A percentile compares a stretch with the other conserved stretches of the same genome.
Conservation (phyloP, 2,797 vertebrate genomes). For the Eospalax fontanierii region DNA sequence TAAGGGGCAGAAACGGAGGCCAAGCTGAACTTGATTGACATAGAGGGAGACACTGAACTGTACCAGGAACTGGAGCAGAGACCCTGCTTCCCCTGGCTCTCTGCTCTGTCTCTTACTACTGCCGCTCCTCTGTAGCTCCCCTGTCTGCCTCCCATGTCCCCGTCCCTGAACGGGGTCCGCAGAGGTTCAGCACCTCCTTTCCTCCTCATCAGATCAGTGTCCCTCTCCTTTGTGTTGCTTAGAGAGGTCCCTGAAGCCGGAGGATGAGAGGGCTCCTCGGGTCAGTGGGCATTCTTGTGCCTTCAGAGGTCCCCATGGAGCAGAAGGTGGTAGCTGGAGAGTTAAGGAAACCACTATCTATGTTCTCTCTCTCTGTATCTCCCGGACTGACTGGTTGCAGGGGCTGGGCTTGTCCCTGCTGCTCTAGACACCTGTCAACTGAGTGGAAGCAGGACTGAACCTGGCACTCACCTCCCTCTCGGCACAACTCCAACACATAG, state of each 20-base stretch:
- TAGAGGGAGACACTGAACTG: background rate
- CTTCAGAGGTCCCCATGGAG: background rate
- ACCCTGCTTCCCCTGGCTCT: no score
- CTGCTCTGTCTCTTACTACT: background rate
- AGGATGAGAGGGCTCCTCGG: background rate
- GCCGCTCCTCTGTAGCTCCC: background rate
- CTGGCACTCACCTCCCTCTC: constrained; percentile 94
- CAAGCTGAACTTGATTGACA: background rate
- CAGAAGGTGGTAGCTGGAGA: no score
- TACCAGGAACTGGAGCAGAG: background rate
- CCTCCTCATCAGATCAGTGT: background rate
- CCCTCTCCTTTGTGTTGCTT: background rate
- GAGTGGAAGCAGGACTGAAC: rapidly evolving
- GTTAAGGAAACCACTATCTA: rapidly evolving
- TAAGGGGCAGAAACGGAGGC: background rate
- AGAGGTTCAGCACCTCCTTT: background rate
- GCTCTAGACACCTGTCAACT: background rate
- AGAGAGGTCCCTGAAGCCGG: background rate
- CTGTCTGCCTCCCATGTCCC: background rate
- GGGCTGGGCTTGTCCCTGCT: background rate
- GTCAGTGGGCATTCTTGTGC: background rate
- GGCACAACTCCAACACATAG: constrained; percentile 95
- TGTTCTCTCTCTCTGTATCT: background rate
- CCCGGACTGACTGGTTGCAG: background rate
- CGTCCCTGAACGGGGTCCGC: background rate